Evolutionary conservation across 2,113 vertebrate species (phyloP), one percentile per base, ranked within the genome.

Genomic region (Macroglossus sobrinus): DNA sequence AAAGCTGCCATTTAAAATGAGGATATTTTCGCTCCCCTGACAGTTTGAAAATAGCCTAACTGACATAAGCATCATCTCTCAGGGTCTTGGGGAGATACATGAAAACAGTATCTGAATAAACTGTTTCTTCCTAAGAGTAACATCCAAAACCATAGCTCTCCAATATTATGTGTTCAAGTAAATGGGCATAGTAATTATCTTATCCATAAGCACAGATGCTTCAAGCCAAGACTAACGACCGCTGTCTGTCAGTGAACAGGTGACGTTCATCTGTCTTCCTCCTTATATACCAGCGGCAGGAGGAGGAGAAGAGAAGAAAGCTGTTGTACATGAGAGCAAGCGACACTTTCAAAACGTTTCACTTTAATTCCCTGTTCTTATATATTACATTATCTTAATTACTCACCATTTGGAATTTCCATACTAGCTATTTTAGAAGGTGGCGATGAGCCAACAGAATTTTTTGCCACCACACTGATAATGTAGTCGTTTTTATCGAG

Each of bases 391-490:
- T 5, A 22, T 3, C 85, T 75, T 0, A 26, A 66, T 53, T 30
- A 98, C 98, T 98, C 88, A 99, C 99, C 98, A 0, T 47, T 97
- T 69, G 98, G 98, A 94, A 99, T 96, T 68, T 99, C 98, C 87
- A 98, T 89, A 0, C 98, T 99, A 0, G 97, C 98, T 97, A 99
- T 99, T 76, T 24, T 97, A 0, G 99, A 98, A 90, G 98, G 97
- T 11, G 98, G 98, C 4, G 99, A 99, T 0, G 85, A 95, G 6
- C 98, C 99, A 0, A 88, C 98, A 0, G 89, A 97, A 88, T 99
- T 99, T 88, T 96, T 98, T 16, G 99, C 99, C 64, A 97, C 97
- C 85, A 99, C 98, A 0, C 66, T 98, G 92, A 99, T 97, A 80
- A 98, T 84, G 82, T 98, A 99, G 91, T 98, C 98, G 0, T 92